Evolutionary conservation across 2,888 invertebrate genomes (phyloP).

Genomic region (Tinea pellionella): DNA sequence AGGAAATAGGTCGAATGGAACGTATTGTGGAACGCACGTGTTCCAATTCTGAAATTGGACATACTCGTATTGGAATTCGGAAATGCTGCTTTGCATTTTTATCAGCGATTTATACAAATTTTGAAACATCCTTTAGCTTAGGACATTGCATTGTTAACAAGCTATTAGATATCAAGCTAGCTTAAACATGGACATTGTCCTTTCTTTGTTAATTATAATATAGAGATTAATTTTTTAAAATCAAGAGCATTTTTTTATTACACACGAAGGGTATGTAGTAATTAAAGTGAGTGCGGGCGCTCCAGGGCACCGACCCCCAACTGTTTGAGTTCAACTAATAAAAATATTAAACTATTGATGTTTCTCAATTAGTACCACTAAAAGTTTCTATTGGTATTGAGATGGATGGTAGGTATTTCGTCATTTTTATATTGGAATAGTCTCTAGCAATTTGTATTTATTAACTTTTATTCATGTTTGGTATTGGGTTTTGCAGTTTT

Average conservation of each 20-base stretch:
- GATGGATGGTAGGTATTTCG: too few species aligned
- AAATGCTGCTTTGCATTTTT: conserved; percentile 2
- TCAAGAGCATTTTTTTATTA: neutral
- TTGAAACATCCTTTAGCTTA: neutral
- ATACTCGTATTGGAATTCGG: conserved; percentile 1
- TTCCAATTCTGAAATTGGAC: conserved; percentile 29
- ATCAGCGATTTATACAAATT: neutral
- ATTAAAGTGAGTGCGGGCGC: conserved; percentile 12
- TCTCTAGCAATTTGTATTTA: too few species aligned
- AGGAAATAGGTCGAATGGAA: conserved; percentile 20
- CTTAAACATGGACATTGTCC: too few species aligned
- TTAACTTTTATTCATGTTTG: too few species aligned
- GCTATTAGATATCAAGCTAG: too few species aligned
- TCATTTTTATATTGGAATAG: too few species aligned
- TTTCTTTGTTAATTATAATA: neutral
- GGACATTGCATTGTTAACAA: too few species aligned
- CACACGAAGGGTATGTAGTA: neutral
- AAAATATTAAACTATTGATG: neutral
- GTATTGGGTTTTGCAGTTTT: too few species aligned
- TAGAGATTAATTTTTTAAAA: neutral
- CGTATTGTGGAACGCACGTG: conserved; percentile 29
- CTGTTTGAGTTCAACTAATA: neutral
- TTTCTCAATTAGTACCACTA: too few species aligned
- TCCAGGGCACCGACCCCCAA: conserved; percentile 9
- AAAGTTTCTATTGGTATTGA: too few species aligned